Evolutionary conservation across 2,888 invertebrate genomes (phyloP), one percentile per base, ranked within the genome.

Genomic region (Ophion ventricosus): DNA sequence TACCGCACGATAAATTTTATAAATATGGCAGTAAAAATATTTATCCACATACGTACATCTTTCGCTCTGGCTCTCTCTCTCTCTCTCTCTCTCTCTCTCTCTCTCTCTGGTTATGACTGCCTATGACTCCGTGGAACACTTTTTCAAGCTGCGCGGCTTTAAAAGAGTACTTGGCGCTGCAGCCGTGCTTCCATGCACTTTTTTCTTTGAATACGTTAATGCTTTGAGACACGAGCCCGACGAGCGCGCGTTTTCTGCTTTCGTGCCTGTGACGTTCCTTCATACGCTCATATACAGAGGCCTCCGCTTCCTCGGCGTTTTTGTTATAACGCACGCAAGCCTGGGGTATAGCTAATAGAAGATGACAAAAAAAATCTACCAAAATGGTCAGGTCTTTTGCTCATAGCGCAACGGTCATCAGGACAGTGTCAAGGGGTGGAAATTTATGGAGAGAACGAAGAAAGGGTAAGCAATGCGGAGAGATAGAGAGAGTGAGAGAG

Each of bases 181-280:
- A 63, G 25, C 35, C 49, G 49, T 54, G 63, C 63, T 76, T 57
- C 78, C 54, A 49, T 17, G 29, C 66, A 64, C 63, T 78, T 83
- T 82, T 85, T 78, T 75, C 82, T 85, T 85, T 85, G 82, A 82
- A 82, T 78, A 77, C 70, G 80, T 82, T 82, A 70, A 85, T 64
- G 85, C 85, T 85, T 85, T 85, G 85, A 85, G 82, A 56, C 73
- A 43, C 73, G 79, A 57, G 79, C 72, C 17, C 64, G 64, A 79
- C 56, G 57, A 67, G 69, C 66, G 81, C 73, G 61, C 40, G 66
- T 78, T 80, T 80, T 73, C 80, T 67, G 66, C 66, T 49, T 79
- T 73, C 67, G 63, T 69, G 79, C 73, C 59, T 61, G 57, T 23
- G 57, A 57, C 10, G 57, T 1, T 49, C 3, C 49, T 49, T 11